Base-by-base conservation (phyloP, 2,888 invertebrate species). In the Merodon equestris region DNA sequence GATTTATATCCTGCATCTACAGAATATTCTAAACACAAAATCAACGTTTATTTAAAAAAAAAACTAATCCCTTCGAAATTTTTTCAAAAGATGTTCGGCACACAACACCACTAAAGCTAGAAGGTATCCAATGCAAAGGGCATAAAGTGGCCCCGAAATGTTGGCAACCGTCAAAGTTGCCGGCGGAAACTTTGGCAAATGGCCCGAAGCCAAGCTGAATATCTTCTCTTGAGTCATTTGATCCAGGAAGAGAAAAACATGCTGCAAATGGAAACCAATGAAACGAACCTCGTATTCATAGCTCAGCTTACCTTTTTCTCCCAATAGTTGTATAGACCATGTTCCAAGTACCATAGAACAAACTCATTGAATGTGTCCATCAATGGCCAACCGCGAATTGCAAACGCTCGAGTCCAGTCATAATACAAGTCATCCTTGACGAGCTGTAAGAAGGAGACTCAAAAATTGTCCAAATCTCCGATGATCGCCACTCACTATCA, bases 371-470 rank as follows among this genome's bases (percentile, higher is more conserved):
- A 81, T 0, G 82, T 75, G 0, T 84, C 83, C 88, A 88, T 87
- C 15, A 88, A 36, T 0, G 85, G 84, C 88, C 88, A 88, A 10
- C 88, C 88, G 1, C 87, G 83, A 36, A 87, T 84, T 12, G 87
- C 81, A 3, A 87, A 85, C 1, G 85, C 87, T 10, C 86, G 83
- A 0, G 88, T 87, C 85, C 87, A 88, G 60, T 88, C 88, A 45
- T 85, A 87, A 53, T 85, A 88, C 0, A 88, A 53, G 81, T 88
- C 86, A 67, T 88, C 88, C 14, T 84, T 86, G 0, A 83, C 61
- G 2, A 88, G 82, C 88, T 88, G 13, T 0, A 51, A 70, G 2
- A 17, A n/a, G 17, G 7, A 2, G 10, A 1, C 2, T 27, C 1
- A 36, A 27, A 15, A 0, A 10, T 9, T 9, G 2, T 7, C 40